These are phyloP conservation scores for Gasterosteus nipponicus DNA, from an alignment of 2,113 vertebrate species.

Conservation along the genomic window DNA sequence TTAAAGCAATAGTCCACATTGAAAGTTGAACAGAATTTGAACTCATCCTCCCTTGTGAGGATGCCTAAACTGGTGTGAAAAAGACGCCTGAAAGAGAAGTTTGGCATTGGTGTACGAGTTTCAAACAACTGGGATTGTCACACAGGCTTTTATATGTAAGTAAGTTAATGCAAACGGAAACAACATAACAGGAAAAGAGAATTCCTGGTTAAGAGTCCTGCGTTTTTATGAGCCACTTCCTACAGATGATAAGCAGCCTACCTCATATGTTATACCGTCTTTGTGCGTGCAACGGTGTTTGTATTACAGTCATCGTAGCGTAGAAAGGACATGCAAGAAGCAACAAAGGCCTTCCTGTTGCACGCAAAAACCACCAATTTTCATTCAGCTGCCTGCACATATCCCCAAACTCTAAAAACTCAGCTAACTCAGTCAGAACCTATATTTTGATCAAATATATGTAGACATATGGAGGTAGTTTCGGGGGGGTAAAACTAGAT, in stretches of 20 bases:
- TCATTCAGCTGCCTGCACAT: too few relatives aligned
- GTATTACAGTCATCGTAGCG: too few relatives aligned
- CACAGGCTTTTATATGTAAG: too few relatives aligned
- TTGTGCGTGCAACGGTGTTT: too few relatives aligned
- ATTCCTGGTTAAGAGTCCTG: too few relatives aligned
- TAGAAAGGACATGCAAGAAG: not conserved
- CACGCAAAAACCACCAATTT: not conserved
- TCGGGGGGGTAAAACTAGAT: conserved; percentile 25
- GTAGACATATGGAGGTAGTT: not conserved
- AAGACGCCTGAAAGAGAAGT: not conserved
- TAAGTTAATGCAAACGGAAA: too few relatives aligned
- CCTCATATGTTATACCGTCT: too few relatives aligned
- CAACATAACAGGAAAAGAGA: too few relatives aligned
- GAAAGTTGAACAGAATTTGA: not conserved
- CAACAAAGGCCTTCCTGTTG: not conserved
- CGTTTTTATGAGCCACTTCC: too few relatives aligned
- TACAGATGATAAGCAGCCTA: too few relatives aligned
- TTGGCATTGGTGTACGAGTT: not conserved
- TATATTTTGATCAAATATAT: not conserved
- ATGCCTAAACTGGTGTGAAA: not conserved
- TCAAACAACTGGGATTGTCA: not conserved
- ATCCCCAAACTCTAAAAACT: not conserved
- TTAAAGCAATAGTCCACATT: not conserved
- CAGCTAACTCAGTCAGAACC: not conserved
- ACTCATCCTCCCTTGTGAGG: too few relatives aligned